Evolutionary conservation across 2,888 invertebrate species (phyloP).

Genomic region (Chloromyia formosa): DNA sequence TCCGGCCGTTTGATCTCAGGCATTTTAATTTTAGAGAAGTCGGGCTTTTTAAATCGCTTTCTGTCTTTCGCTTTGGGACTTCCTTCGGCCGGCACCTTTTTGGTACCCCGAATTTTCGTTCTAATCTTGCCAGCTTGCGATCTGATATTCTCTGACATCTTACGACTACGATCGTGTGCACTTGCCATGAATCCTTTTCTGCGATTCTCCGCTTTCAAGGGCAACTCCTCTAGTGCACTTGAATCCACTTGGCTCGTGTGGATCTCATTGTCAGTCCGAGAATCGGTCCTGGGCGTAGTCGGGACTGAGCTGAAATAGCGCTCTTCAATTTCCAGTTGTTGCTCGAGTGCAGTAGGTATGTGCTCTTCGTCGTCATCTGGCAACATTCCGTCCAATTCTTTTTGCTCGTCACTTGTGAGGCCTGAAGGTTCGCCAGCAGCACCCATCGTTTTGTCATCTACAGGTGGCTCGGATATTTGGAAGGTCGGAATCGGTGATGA

Average conservation of each 20-base stretch:
- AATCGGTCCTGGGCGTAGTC: slow-evolving; percentile 66
- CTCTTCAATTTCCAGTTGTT: slow-evolving; percentile 73
- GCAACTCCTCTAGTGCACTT: slow-evolving; percentile 72
- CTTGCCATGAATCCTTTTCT: slow-evolving; percentile 65
- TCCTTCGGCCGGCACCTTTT: slow-evolving; percentile 63
- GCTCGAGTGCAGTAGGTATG: slow-evolving; percentile 66
- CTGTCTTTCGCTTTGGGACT: slow-evolving; percentile 61
- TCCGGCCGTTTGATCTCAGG: slow-evolving; percentile 61
- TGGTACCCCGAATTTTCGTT: slow-evolving; percentile 72
- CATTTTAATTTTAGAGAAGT: slow-evolving; percentile 64
- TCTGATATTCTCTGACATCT: slow-evolving; percentile 73
- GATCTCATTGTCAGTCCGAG: slow-evolving; percentile 73
- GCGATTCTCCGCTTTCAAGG: slow-evolving; percentile 69
- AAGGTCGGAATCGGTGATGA: slow-evolving; percentile 47
- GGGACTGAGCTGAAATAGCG: slow-evolving; percentile 70
- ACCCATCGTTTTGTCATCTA: slow-evolving; percentile 2
- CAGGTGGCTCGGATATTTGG: slow-evolving; percentile 41
- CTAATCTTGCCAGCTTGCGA: slow-evolving; percentile 78
- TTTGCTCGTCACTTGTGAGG: slow-evolving; percentile 62
- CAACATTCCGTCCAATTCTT: slow-evolving; percentile 53
- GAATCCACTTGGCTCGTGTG: slow-evolving; percentile 76
- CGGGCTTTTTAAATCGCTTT: slow-evolving; percentile 60
- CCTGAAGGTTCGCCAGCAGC: slow-evolving; percentile 58
- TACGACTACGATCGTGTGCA: slow-evolving; percentile 66
- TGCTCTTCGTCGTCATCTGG: slow-evolving; percentile 65